These are phyloP conservation scores for Trichopoda pennipes DNA, from an alignment of 2,888 invertebrate genomes.

Conservation along the genomic window DNA sequence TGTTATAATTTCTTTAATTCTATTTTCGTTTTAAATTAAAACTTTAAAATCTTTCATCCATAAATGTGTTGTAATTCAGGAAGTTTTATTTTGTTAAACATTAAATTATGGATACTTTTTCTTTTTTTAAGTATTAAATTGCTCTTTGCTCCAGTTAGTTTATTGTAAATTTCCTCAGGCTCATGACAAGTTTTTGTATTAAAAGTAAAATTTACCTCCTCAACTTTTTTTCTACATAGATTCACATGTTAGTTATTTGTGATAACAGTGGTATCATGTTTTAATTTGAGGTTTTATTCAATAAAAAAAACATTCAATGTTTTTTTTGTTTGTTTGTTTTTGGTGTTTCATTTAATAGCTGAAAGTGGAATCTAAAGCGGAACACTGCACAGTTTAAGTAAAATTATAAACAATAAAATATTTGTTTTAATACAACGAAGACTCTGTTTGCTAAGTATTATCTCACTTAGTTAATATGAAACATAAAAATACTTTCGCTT, in stretches of 20 bases:
- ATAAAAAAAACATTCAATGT: neutral
- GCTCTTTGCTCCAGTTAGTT: conserved; percentile 61
- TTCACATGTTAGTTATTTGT: neutral
- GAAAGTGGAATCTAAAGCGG: conserved; percentile 55
- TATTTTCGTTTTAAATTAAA: conserved; percentile 14
- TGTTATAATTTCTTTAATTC: neutral
- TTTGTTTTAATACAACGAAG: neutral
- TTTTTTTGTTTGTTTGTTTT: neutral
- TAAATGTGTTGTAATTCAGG: conserved; percentile 58
- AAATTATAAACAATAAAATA: conserved; percentile 20
- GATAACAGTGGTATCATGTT: conserved; percentile 49
- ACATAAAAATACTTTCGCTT: neutral
- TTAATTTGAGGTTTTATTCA: conserved; percentile 24
- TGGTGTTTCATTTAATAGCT: conserved; percentile 43
- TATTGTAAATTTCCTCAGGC: conserved; percentile 31
- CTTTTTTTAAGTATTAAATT: conserved; percentile 1
- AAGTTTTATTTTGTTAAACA: conserved; percentile 54
- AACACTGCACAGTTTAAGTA: conserved; percentile 55
- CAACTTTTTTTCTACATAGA: neutral
- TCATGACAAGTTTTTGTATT: conserved; percentile 45
- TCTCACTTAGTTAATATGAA: neutral
- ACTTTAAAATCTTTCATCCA: conserved; percentile 45
- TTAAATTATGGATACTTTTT: conserved; percentile 7
- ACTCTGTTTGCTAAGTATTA: neutral
- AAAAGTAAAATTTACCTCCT: conserved; percentile 32